Evolutionary conservation across 2,113 vertebrate genomes (phyloP).

Genomic region (Brachirus orientalis): DNA sequence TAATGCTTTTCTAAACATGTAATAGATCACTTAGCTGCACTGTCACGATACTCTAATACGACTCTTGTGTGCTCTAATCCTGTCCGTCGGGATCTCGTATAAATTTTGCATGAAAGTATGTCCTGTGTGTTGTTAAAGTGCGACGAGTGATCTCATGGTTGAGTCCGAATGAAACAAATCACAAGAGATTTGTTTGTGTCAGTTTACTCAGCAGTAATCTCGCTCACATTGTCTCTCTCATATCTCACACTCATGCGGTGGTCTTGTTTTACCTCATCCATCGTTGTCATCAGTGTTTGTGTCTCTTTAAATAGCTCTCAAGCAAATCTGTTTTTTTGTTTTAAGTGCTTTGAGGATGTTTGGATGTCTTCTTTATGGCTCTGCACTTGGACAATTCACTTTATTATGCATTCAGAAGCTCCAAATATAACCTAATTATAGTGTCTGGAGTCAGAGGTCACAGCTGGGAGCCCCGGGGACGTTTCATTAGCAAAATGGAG

Average conservation of each 20-base stretch:
- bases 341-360: conserved; percentile 16
- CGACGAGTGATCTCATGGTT: conserved; percentile 16
- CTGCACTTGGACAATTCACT: conserved; percentile 2
- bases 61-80: conserved; percentile 41
- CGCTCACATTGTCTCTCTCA: neutral
- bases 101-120: conserved; percentile 1
- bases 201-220: neutral
- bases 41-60: conserved; percentile 39
- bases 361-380: conserved; percentile 8
- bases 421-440: conserved; percentile 72
- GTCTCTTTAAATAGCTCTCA: neutral
- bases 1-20: conserved; percentile 74
- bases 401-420: conserved; percentile 40
- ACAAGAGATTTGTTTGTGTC: conserved; percentile 18
- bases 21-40: conserved; percentile 73
- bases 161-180: conserved; percentile 13
- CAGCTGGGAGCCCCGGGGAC: conserved; percentile 72
- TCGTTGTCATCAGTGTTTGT: neutral
- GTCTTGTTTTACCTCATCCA: neutral
- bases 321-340: neutral
- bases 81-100: conserved; percentile 22
- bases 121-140: conserved; percentile 2
- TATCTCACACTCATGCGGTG: neutral
- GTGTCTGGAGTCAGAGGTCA: conserved; percentile 69
- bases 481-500: conserved; percentile 68